Percentiles rank a stretch among this genome's conserved stretches.
Evolutionary conservation across 2,888 invertebrate species (phyloP).

Genomic region (Tetragonisca angustula): DNA sequence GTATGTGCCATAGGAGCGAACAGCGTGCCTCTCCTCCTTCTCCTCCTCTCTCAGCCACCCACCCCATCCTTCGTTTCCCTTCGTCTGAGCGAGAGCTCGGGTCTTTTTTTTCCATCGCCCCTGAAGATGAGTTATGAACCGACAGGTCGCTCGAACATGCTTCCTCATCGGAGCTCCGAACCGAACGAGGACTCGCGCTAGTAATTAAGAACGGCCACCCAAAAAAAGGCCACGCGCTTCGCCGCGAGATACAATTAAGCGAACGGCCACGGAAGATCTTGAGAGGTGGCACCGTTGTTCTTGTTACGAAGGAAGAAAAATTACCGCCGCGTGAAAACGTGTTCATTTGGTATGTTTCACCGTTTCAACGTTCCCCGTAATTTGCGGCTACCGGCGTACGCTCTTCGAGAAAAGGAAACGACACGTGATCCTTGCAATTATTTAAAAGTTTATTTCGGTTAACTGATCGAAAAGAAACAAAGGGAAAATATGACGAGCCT

Average conservation of each 20-base stretch:
- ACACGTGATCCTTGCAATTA: background rate
- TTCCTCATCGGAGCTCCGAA: conserved; percentile 68
- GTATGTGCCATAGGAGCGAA: conserved; percentile 79
- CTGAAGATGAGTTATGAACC: conserved; percentile 80
- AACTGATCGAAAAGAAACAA: background rate
- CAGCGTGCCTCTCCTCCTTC: conserved; percentile 64
- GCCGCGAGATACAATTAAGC: conserved; percentile 60
- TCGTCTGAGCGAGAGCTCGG: conserved; percentile 57
- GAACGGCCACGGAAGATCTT: conserved; percentile 34
- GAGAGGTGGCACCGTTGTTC: conserved; percentile 42
- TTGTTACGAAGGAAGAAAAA: conserved; percentile 52
- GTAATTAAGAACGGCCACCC: conserved; percentile 73
- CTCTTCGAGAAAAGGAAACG: background rate
- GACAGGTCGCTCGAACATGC: conserved; percentile 68
- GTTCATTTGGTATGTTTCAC: conserved; percentile 35
- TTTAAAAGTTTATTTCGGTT: no score
- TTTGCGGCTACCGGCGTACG: background rate
- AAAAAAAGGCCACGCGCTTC: conserved; percentile 58
- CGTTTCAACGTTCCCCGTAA: conserved; percentile 10
- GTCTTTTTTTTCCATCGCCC: conserved; percentile 66
- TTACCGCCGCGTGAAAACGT: conserved; percentile 34
- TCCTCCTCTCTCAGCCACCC: conserved; percentile 24
- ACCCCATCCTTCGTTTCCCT: conserved; percentile 42
- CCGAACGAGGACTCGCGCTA: conserved; percentile 64
- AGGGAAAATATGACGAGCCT: no score